phyloP scores from a whole-genome alignment of 2,797 vertebrate genomes.

The Limosa lapponica region DNA sequence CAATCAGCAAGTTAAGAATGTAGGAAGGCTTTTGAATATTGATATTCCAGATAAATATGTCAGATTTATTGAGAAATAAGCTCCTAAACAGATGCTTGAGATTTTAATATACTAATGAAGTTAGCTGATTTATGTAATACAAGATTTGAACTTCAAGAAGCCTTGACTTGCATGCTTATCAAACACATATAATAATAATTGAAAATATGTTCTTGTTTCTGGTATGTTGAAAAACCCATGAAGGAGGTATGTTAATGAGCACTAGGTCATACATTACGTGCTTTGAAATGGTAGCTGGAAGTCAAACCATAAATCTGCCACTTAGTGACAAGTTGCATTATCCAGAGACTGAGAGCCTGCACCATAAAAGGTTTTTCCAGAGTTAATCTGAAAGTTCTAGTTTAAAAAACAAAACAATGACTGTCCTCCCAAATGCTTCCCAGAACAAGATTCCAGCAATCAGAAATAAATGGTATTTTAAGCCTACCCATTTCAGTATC shows the following conservation, averaged over 20 bases:
- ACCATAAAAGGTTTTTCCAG: not conserved
- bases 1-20: constrained; percentile 8
- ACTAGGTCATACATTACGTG: not conserved
- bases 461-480: not conserved
- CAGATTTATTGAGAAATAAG: not conserved
- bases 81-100: not conserved
- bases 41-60: not conserved
- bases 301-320: not conserved
- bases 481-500: not conserved
- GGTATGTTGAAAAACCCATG: not conserved
- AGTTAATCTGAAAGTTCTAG: not conserved
- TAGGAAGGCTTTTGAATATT: constrained; percentile 26
- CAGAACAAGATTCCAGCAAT: not conserved
- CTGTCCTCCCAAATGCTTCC: not conserved
- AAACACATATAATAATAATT: not conserved
- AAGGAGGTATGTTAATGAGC: not conserved
- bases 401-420: not conserved
- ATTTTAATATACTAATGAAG: not conserved
- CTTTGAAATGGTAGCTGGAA: not conserved
- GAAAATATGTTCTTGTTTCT: not conserved
- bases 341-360: not conserved
- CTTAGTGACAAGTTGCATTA: not conserved
- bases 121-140: not conserved
- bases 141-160: not conserved
- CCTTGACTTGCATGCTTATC: not conserved